Conservation (phyloP, 2,797 vertebrate species). For the Sebastes minor region DNA sequence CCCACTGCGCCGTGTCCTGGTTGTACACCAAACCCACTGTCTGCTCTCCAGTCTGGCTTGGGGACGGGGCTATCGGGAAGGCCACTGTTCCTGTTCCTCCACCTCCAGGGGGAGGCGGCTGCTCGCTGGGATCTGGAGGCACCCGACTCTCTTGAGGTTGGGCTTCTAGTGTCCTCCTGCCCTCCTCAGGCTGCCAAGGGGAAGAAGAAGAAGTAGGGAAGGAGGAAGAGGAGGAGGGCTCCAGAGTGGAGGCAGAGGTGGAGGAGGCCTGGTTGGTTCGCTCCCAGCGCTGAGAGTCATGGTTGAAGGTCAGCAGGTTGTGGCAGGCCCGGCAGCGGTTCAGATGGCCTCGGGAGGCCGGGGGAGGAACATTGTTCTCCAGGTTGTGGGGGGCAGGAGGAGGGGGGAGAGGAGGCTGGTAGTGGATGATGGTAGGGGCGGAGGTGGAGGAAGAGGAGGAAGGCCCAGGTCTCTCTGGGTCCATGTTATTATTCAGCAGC, state of each 20-base stretch:
- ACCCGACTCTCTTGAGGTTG: slow-evolving; percentile 85
- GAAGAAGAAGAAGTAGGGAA: slow-evolving; percentile 75
- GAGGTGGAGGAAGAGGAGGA: slow-evolving; percentile 79
- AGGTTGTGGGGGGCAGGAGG: slow-evolving; percentile 80
- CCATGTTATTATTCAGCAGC: slow-evolving; percentile 95
- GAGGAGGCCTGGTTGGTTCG: slow-evolving; percentile 85
- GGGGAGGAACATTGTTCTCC: slow-evolving; percentile 82
- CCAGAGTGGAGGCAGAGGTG: slow-evolving; percentile 69
- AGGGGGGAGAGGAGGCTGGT: slow-evolving; percentile 80
- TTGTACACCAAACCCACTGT: slow-evolving; percentile 96
- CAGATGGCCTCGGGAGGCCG: slow-evolving; percentile 88
- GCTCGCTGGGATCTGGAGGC: slow-evolving; percentile 57
- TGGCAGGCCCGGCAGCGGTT: slow-evolving; percentile 98
- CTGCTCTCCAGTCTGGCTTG: slow-evolving; percentile 88
- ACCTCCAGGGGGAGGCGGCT: slow-evolving; percentile 34
- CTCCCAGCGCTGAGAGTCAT: slow-evolving; percentile 98
- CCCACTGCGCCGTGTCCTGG: slow-evolving; percentile 97
- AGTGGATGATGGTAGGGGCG: slow-evolving; percentile 69
- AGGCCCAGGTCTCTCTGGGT: slow-evolving; percentile 90
- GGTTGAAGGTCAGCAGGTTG: slow-evolving; percentile 98
- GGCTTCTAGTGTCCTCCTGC: slow-evolving; percentile 82
- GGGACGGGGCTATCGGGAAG: slow-evolving; percentile 71
- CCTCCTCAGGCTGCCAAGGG: slow-evolving; percentile 89
- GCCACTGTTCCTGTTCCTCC: slow-evolving; percentile 47
- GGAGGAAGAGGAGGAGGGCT: slow-evolving; percentile 65